Evolutionary conservation across 2,113 vertebrate species (phyloP).

Genomic region (Rhinogobius similis): DNA sequence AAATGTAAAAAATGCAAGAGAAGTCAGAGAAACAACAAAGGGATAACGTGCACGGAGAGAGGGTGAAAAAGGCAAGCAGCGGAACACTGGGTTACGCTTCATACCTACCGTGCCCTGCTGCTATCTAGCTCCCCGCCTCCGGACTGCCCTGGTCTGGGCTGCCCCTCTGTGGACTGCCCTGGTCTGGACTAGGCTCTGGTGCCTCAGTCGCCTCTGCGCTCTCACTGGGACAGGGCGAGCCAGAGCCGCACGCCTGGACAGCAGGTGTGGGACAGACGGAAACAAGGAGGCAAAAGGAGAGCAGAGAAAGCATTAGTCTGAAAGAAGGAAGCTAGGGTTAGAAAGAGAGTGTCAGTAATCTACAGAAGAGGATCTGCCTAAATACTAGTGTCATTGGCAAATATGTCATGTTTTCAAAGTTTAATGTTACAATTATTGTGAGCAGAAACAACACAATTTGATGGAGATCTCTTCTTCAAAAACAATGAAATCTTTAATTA

Average conservation of each 20-base stretch:
- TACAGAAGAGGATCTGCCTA: constrained; percentile 16
- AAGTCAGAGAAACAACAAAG: constrained; percentile 16
- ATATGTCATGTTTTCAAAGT: neutral
- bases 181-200: constrained; percentile 90
- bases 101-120: constrained; percentile 96
- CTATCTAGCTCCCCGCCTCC: constrained; percentile 99
- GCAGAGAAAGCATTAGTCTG: constrained; percentile 36
- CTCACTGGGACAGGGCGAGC: constrained; percentile 95
- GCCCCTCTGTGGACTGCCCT: constrained; percentile 94
- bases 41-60: constrained; percentile 2
- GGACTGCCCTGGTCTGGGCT: constrained; percentile 90
- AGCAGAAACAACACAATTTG: no score
- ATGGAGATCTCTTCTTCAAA: no score
- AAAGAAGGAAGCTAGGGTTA: constrained; percentile 22
- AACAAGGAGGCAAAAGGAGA: constrained; percentile 24
- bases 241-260: constrained; percentile 91
- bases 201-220: constrained; percentile 72
- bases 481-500: no score
- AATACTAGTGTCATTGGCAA: neutral
- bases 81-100: constrained; percentile 15
- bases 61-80: constrained; percentile 14
- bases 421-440: no score
- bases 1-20: constrained; percentile 1
- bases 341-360: constrained; percentile 24
- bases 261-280: constrained; percentile 15